Conservation (phyloP, 2,888 invertebrate genomes). For the Athalia circularis region DNA sequence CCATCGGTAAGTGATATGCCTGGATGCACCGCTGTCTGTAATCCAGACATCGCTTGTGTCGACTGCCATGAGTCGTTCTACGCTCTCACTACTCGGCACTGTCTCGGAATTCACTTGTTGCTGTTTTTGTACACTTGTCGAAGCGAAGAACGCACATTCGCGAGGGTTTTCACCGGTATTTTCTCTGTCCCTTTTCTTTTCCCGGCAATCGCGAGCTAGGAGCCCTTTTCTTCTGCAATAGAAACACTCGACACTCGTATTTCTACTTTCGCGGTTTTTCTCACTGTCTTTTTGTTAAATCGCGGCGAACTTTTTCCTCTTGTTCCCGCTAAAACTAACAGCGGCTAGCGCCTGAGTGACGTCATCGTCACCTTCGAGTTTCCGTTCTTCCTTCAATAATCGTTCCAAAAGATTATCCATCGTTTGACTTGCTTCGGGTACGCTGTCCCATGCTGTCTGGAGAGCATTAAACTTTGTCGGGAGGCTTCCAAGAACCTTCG, state of each 20-base stretch:
- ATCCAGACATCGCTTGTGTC: slow-evolving; percentile 52
- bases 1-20: slow-evolving; percentile 42
- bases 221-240: slow-evolving; percentile 51
- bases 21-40: slow-evolving; percentile 51
- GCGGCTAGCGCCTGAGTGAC: slow-evolving; percentile 24
- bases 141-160: slow-evolving; percentile 24
- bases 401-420: slow-evolving; percentile 50
- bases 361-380: slow-evolving; percentile 35
- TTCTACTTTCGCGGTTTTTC: slow-evolving; percentile 8
- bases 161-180: background rate
- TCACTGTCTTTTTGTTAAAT: slow-evolving; percentile 4
- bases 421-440: slow-evolving; percentile 48
- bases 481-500: slow-evolving; percentile 58
- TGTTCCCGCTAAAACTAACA: background rate
- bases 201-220: slow-evolving; percentile 43
- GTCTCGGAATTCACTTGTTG: slow-evolving; percentile 8
- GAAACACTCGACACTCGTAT: slow-evolving; percentile 49
- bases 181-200: slow-evolving; percentile 22
- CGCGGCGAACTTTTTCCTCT: background rate
- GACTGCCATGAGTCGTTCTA: slow-evolving; percentile 20
- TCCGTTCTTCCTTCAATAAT: slow-evolving; percentile 46
- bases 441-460: slow-evolving; percentile 57
- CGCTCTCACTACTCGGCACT: slow-evolving; percentile 36
- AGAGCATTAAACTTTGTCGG: slow-evolving; percentile 54
- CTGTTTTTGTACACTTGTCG: slow-evolving; percentile 4